phyloP scores from a whole-genome alignment of 2,797 vertebrate genomes.

The Gobio occitaniae region DNA sequence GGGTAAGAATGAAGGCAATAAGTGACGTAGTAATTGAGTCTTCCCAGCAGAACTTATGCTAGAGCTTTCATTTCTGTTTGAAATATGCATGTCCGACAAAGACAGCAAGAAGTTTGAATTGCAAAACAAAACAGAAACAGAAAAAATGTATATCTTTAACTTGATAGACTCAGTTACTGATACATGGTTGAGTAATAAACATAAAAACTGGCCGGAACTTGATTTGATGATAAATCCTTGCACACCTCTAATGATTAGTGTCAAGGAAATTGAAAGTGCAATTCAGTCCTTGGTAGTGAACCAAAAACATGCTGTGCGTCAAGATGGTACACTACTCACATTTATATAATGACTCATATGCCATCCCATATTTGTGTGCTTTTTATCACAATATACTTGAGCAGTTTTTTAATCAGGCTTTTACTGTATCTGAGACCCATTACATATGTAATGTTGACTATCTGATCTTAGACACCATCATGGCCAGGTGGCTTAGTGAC shows the following conservation, averaged over 20 bases:
- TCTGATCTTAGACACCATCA: constrained; percentile 25
- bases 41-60: too few species aligned
- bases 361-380: constrained; percentile 1
- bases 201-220: not conserved
- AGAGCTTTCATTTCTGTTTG: not conserved
- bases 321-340: not conserved
- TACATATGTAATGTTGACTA: constrained; percentile 8
- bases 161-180: not conserved
- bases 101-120: too few species aligned
- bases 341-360: not conserved
- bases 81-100: not conserved
- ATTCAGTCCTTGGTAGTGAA: constrained; percentile 17
- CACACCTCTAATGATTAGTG: not conserved
- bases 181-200: not conserved
- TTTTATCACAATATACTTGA: constrained; percentile 8
- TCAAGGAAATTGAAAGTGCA: not conserved
- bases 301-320: not conserved
- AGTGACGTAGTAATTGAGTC: too few species aligned
- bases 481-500: not conserved
- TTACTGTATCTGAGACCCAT: too few species aligned
- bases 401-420: not conserved
- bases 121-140: not conserved
- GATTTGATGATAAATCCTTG: not conserved
- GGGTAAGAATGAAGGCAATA: too few species aligned
- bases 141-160: not conserved